These are phyloP conservation scores for Schizopygopsis malacanthus DNA, from an alignment of 2,797 vertebrate species.

Conservation along the genomic window DNA sequence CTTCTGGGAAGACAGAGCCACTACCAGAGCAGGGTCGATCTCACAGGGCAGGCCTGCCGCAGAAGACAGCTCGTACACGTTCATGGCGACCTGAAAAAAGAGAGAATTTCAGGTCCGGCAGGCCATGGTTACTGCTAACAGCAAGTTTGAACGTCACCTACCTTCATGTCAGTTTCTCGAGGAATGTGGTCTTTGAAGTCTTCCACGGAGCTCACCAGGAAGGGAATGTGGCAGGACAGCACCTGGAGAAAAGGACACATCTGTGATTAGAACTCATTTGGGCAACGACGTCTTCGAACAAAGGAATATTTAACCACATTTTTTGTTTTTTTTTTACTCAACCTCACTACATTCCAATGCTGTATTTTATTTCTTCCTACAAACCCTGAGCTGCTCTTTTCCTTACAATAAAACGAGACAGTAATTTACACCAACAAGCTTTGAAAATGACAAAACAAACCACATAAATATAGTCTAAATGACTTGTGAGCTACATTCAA, in stretches of 20 bases:
- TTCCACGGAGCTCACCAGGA: conserved; percentile 98
- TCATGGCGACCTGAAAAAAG: conserved; percentile 93
- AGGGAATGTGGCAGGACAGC: conserved; percentile 98
- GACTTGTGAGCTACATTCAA: background rate
- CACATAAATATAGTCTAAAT: background rate
- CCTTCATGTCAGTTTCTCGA: conserved; percentile 99
- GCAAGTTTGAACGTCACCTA: conserved; percentile 65
- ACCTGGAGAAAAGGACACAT: conserved; percentile 77
- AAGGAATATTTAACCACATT: background rate
- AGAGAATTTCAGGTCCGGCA: background rate
- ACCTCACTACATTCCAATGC: background rate
- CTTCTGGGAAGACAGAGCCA: conserved; percentile 96
- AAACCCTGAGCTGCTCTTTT: background rate
- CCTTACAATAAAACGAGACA: background rate
- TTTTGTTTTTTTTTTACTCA: background rate
- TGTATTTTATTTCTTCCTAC: background rate
- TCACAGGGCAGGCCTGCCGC: conserved; percentile 96
- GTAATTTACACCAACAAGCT: background rate
- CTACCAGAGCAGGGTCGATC: conserved; percentile 96
- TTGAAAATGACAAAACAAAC: background rate
- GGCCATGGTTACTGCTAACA: background rate
- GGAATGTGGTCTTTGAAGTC: conserved; percentile 99
- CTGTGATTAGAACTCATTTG: conserved; percentile 11
- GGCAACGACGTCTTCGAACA: background rate
- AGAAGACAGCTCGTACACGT: conserved; percentile 97